These are phyloP conservation scores for Crypturellus tataupa DNA, from an alignment of 2,797 vertebrate species.

Conservation along the genomic window DNA sequence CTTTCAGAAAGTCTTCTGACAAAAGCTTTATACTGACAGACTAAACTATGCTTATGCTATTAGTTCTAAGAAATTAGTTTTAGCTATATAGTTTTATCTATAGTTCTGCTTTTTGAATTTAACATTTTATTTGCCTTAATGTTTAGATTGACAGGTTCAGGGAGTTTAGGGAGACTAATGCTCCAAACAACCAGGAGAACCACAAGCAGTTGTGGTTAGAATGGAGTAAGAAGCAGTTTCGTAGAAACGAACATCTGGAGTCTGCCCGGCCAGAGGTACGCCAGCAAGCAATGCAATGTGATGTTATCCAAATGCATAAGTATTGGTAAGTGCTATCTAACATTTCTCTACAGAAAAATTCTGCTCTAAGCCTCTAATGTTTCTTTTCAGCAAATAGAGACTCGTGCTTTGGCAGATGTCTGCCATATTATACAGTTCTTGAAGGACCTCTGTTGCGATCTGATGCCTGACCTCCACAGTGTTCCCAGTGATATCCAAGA, in stretches of 20 bases:
- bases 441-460: background rate
- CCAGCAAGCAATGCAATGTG: background rate
- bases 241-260: background rate
- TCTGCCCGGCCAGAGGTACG: background rate
- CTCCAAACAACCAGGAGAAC: background rate
- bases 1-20: background rate
- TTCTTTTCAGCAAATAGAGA: conserved; percentile 75
- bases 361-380: background rate
- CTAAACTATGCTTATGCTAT: too few species aligned
- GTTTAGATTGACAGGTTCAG: background rate
- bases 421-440: conserved; percentile 1
- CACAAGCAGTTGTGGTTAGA: background rate
- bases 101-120: background rate
- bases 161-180: background rate
- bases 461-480: background rate
- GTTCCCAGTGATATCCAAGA: background rate
- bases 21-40: background rate
- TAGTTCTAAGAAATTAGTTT: too few species aligned
- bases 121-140: background rate
- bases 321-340: background rate
- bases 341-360: background rate
- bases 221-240: background rate
- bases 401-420: conserved; percentile 78
- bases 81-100: too few species aligned
- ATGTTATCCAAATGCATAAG: background rate